Base-by-base conservation (phyloP, 92 coral and sea anemone species). In the Virgularia gustaviana region DNA sequence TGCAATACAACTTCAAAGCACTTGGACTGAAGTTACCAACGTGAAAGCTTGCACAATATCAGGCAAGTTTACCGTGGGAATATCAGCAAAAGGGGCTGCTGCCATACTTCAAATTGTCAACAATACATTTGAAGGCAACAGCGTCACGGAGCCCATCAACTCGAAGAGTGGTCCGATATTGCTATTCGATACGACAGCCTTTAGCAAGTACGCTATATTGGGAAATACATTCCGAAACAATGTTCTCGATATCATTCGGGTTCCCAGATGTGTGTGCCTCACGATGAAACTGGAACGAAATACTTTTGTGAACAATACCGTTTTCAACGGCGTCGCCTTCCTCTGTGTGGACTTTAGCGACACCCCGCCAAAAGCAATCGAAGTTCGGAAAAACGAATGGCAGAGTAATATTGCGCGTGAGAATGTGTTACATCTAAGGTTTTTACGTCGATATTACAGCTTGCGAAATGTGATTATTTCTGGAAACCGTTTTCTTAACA, bases 111-210 rank as follows among this genome's bases (percentile, higher is more conserved):
- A n/a, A n/a, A n/a, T n/a, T n/a, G n/a, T 65, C 2, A 65, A 65
- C 36, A 65, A 44, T 23, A 65, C 56, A 65, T 65, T 65, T 65
- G 35, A 42, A 1, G 4, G 29, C 31, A 65, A 65, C 56, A 56
- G 55, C 5, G 31, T 3, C 13, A 15, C 2, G n/a, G n/a, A n/a
- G n/a, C n/a, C n/a, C n/a, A n/a, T n/a, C n/a, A n/a, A n/a, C n/a
- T n/a, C n/a, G n/a, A n/a, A n/a, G n/a, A n/a, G n/a, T 12, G 58
- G 30, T 11, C 5, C 28, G 58, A 52, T 52, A 52, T 3, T 22
- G 44, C 28, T 39, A 39, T 41, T 37, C 56, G 4, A 41, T 7
- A 42, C 2, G 29, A 9, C 8, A 1, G 27, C 41, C 35, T 22
- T 56, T 19, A n/a, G n/a, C n/a, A 12, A 9, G 10, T 42, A 39